A percentile compares a stretch with the other conserved stretches of the same genome.
These are phyloP conservation scores for Heliconius hortense DNA, from an alignment of 2,888 invertebrate genomes.

Conservation along the genomic window DNA sequence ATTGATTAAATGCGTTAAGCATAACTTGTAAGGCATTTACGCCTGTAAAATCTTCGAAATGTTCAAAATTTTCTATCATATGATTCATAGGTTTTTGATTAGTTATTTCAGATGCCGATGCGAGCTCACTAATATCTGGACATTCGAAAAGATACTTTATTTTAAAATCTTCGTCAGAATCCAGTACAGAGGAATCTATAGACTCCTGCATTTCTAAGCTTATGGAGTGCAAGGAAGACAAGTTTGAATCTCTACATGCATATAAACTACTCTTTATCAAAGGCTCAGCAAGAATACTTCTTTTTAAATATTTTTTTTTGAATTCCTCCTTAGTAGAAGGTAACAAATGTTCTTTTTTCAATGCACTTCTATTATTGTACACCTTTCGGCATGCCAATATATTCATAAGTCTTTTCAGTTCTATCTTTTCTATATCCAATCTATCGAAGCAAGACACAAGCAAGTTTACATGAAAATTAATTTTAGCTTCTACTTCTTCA, in stretches of 20 bases:
- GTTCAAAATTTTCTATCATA: conserved; percentile 69
- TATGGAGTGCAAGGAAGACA: conserved; percentile 58
- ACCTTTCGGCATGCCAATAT: conserved; percentile 70
- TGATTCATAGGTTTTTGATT: conserved; percentile 58
- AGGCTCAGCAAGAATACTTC: conserved; percentile 68
- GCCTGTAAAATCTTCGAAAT: conserved; percentile 69
- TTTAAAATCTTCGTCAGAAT: conserved; percentile 51
- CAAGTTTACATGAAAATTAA: conserved; percentile 70
- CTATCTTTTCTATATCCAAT: conserved; percentile 65
- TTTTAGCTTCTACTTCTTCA: conserved; percentile 63
- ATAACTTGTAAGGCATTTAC: conserved; percentile 63
- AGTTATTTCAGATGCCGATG: conserved; percentile 70
- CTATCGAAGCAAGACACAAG: conserved; percentile 70
- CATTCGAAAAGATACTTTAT: conserved; percentile 67
- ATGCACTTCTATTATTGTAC: conserved; percentile 69
- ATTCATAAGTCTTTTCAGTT: conserved; percentile 65
- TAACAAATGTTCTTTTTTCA: conserved; percentile 58
- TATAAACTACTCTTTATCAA: conserved; percentile 53
- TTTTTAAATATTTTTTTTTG: conserved; percentile 69
- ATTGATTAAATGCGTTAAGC: conserved; percentile 64
- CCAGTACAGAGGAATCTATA: conserved; percentile 40
- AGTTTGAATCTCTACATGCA: conserved; percentile 45
- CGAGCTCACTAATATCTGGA: conserved; percentile 71
- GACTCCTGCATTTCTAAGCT: conserved; percentile 55
- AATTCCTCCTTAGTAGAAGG: conserved; percentile 61